Evolutionary conservation across 2,113 vertebrate species (phyloP).

Genomic region (Pterocles gutturalis): DNA sequence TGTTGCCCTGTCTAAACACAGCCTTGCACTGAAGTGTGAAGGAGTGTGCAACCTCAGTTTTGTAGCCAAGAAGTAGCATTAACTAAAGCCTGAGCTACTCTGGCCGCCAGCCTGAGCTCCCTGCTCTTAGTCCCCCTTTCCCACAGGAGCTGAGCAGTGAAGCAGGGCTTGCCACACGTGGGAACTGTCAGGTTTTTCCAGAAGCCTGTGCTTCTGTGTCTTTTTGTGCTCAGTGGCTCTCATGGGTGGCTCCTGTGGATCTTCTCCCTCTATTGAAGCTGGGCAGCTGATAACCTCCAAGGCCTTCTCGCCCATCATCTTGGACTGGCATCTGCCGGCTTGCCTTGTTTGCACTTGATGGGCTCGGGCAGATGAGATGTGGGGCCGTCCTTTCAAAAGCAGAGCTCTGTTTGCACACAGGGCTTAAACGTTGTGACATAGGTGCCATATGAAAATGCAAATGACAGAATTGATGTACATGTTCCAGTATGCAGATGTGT

Average conservation of each 20-base stretch:
- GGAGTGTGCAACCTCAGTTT: background rate
- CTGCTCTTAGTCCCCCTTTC: background rate
- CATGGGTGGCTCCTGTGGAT: background rate
- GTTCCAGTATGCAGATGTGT: background rate
- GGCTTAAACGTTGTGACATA: background rate
- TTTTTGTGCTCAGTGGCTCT: background rate
- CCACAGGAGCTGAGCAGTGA: background rate
- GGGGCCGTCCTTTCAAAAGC: background rate
- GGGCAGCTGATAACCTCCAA: background rate
- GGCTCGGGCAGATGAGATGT: background rate
- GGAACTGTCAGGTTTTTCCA: background rate
- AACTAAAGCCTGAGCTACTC: background rate
- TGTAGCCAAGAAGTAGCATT: background rate
- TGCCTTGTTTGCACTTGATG: background rate
- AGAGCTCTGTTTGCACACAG: background rate
- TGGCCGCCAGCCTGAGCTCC: background rate
- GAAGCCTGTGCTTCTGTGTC: background rate
- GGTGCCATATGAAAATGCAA: background rate
- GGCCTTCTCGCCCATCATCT: background rate
- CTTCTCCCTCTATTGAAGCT: background rate
- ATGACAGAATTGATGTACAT: background rate
- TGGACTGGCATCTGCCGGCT: background rate
- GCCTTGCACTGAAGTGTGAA: background rate
- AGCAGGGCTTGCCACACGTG: background rate
- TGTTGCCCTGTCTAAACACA: background rate